A percentile compares a stretch with the other conserved stretches of the same genome.
Evolutionary conservation across 2,113 vertebrate genomes (phyloP).

Genomic region (Emydocephalus ijimae): DNA sequence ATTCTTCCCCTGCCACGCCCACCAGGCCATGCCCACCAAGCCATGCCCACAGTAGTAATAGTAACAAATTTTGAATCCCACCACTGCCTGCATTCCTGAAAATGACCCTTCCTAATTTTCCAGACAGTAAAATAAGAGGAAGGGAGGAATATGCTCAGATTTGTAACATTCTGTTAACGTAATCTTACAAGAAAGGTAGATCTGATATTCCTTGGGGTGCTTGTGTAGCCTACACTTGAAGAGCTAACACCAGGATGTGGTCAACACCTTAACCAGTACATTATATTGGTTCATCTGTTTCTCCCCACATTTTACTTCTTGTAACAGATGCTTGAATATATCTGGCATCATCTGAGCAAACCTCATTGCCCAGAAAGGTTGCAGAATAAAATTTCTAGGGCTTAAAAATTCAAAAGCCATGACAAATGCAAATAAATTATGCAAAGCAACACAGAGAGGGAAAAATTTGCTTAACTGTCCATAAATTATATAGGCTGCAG

Average conservation of each 20-base stretch:
- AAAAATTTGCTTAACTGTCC: background rate
- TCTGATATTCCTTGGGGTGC: background rate
- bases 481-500: background rate
- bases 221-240: background rate
- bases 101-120: background rate
- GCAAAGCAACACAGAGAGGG: background rate
- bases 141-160: background rate
- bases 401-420: background rate
- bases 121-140: background rate
- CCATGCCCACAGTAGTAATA: too few species aligned
- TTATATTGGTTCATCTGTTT: background rate
- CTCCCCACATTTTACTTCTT: background rate
- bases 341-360: background rate
- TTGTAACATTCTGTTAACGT: background rate
- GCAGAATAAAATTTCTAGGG: background rate
- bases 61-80: too few species aligned
- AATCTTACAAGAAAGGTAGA: background rate
- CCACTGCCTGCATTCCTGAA: too few species aligned
- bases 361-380: background rate
- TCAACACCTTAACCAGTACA: background rate
- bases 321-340: background rate
- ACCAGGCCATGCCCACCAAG: too few species aligned
- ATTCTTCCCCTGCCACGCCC: too few species aligned
- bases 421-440: slow-evolving; percentile 9
- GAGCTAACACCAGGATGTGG: background rate